phyloP scores from a whole-genome alignment of 2,888 invertebrate species.

The Nomada goodeniana region DNA sequence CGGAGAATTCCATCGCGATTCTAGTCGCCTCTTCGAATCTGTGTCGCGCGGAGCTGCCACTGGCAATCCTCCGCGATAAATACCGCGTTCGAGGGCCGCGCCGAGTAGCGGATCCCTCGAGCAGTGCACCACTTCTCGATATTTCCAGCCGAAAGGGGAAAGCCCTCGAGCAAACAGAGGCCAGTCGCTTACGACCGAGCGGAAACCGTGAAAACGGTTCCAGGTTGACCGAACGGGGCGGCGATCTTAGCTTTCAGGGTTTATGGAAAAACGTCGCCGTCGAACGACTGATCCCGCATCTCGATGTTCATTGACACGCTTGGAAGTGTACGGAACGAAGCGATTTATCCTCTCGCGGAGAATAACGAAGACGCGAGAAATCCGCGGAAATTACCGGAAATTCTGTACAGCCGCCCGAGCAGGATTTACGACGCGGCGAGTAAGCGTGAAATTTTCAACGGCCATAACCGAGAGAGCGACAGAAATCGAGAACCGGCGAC shows the following conservation, averaged over 20 bases:
- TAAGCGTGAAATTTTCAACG: conserved; percentile 45
- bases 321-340: neutral
- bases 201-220: neutral
- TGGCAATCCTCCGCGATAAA: conserved; percentile 37
- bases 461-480: conserved; percentile 15
- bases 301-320: neutral
- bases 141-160: conserved; percentile 2
- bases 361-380: conserved; percentile 2
- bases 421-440: conserved; percentile 8
- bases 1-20: conserved; percentile 4
- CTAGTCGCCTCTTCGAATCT: neutral
- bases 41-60: conserved; percentile 28
- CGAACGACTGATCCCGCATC: neutral
- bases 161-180: conserved; percentile 10
- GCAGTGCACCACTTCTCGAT: neutral
- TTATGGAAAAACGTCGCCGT: conserved; percentile 3
- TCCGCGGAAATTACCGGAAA: conserved; percentile 12
- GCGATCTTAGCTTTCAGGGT: neutral
- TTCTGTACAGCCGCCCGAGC: conserved; percentile 1
- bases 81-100: conserved; percentile 11
- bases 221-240: neutral
- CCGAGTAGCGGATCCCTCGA: conserved; percentile 5
- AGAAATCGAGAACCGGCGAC: conserved; percentile 37
- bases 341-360: neutral
- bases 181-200: neutral